Evolutionary conservation across 1,140 invertebrate species (phyloP), one percentile per base, ranked within the genome.

Genomic region (Drosophila nannoptera): DNA sequence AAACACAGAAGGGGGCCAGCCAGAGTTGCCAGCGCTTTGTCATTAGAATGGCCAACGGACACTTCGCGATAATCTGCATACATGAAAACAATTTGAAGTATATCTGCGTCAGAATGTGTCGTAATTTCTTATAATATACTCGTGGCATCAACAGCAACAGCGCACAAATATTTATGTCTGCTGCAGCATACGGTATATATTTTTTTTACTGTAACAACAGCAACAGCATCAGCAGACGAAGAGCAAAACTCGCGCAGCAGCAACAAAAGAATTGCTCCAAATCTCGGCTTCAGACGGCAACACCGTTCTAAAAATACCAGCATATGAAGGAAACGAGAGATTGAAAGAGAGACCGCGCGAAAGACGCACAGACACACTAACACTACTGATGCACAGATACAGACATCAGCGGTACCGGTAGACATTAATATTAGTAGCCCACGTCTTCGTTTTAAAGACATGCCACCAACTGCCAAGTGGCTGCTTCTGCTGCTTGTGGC

Each of bases 131-230:
- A 49, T 73, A 73, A 70, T 64, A 70, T 64, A 55, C 58, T 31
- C 14, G 22, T 14, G 38, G 31, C 56, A 66, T 40, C 50, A 67
- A 31, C 33, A 62, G 32, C 49, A 43, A 49, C 64, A 65, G 33
- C 38, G 14, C 46, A 45, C 11, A 73, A 31, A 52, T 62, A 52
- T 52, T 14, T 61, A 68, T 62, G 59, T 54, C 43, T 62, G 76
- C 35, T 82, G 73, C 80, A 76, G 63, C 63, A 78, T 75, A 82
- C 78, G 78, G 78, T 82, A 82, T 82, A 82, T n/a, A n/a, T n/a
- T 22, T 22, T 82, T 69, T 82, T 56, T 78, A 82, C 78, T 78
- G 75, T 82, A 82, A 82, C 80, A 67, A 29, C 66, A 55, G 22
- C 68, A 77, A 33, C 46, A 56, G 22, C 22, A 22, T 6, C n/a